A percentile compares a stretch with the other conserved stretches of the same genome.
These are phyloP conservation scores for Parelbella ahira DNA, from an alignment of 2,888 invertebrate genomes.

Conservation along the genomic window DNA sequence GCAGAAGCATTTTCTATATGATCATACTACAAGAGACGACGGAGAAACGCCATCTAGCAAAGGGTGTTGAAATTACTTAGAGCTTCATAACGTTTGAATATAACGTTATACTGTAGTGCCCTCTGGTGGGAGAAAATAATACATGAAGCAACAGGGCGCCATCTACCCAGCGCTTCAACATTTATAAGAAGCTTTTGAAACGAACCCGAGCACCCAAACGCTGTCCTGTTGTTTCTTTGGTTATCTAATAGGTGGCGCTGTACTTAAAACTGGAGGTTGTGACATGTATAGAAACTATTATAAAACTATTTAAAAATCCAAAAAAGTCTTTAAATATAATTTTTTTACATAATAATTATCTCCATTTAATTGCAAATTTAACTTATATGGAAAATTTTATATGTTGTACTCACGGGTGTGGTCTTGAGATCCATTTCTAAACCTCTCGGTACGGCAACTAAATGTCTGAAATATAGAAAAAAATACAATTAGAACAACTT, in stretches of 20 bases:
- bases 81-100: too few species aligned
- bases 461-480: constrained; percentile 57
- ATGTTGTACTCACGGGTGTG: constrained; percentile 74
- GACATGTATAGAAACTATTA: constrained; percentile 45
- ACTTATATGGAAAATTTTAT: too few species aligned
- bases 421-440: constrained; percentile 54
- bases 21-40: too few species aligned
- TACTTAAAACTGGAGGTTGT: constrained; percentile 41
- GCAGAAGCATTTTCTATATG: too few species aligned
- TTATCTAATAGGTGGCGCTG: constrained; percentile 56
- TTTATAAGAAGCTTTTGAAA: constrained; percentile 7
- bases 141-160: constrained; percentile 30
- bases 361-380: too few species aligned
- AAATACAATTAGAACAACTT: not conserved
- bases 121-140: constrained; percentile 23
- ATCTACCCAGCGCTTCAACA: constrained; percentile 27
- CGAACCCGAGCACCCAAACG: constrained; percentile 10
- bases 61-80: constrained; percentile 41
- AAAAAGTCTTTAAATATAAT: too few species aligned
- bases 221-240: constrained; percentile 24
- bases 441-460: constrained; percentile 37
- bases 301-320: too few species aligned
- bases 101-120: too few species aligned
- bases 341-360: too few species aligned
- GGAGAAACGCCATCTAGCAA: constrained; percentile 39